Evolutionary conservation across 2,888 invertebrate genomes (phyloP).

Genomic region (Drosophila planitibia): DNA sequence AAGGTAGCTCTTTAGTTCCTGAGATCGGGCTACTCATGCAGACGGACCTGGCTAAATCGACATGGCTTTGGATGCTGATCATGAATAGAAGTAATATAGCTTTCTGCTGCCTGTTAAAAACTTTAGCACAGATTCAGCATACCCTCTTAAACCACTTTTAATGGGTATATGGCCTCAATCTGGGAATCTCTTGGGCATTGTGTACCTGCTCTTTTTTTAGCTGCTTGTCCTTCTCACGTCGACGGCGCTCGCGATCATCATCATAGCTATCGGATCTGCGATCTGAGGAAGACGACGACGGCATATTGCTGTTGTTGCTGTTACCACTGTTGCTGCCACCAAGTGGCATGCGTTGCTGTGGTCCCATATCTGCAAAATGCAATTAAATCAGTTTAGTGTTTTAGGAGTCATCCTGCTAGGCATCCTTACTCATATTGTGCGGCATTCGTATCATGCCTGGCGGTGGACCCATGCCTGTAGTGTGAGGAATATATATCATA

Average conservation of each 20-base stretch:
- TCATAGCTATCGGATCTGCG: conserved; percentile 59
- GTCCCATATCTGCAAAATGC: conserved; percentile 74
- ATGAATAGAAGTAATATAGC: neutral
- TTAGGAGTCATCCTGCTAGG: neutral
- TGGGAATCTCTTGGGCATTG: neutral
- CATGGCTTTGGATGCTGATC: neutral
- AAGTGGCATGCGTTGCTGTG: conserved; percentile 72
- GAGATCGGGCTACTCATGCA: neutral
- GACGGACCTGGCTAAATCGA: neutral
- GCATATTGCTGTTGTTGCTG: conserved; percentile 45
- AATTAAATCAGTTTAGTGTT: neutral
- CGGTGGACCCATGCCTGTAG: conserved; percentile 78
- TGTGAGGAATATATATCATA: neutral
- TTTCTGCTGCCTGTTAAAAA: neutral
- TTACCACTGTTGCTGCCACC: conserved; percentile 33
- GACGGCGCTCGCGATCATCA: conserved; percentile 68
- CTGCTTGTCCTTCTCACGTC: conserved; percentile 86
- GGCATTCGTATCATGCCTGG: conserved; percentile 76
- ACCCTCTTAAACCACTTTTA: neutral
- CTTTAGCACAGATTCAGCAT: neutral
- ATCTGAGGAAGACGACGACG: conserved; percentile 47
- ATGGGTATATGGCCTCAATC: neutral
- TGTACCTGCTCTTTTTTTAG: conserved; percentile 85
- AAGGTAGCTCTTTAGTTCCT: neutral
- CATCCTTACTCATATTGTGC: conserved; percentile 49